phyloP scores from a whole-genome alignment of 1,140 invertebrate genomes.

The Archivesica marissinica region DNA sequence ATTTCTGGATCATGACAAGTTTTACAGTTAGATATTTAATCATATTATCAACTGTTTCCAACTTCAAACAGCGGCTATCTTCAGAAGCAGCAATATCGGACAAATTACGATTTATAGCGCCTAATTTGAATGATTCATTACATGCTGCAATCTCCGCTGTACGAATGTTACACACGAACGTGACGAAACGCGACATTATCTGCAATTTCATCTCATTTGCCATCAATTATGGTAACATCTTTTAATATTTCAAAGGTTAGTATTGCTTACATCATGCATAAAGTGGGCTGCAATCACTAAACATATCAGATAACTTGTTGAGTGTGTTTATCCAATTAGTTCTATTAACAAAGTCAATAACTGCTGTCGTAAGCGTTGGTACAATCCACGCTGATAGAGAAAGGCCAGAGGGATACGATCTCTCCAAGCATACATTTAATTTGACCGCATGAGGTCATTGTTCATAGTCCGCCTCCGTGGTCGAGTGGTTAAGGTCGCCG shows the following conservation, averaged over 20 bases:
- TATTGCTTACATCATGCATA: slow-evolving; percentile 38
- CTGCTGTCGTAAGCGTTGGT: background rate
- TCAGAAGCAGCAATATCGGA: slow-evolving; percentile 1
- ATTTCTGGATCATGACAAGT: slow-evolving; percentile 5
- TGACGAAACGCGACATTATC: slow-evolving; percentile 34
- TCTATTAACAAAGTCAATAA: slow-evolving; percentile 33
- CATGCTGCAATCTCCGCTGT: background rate
- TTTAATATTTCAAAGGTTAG: slow-evolving; percentile 30
- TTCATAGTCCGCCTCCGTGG: too few relatives aligned
- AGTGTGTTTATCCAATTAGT: slow-evolving; percentile 53
- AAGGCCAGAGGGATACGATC: background rate
- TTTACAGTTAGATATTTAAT: slow-evolving; percentile 34
- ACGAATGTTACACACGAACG: slow-evolving; percentile 15
- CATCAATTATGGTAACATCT: slow-evolving; percentile 49
- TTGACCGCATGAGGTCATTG: slow-evolving; percentile 43
- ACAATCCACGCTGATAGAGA: slow-evolving; percentile 37
- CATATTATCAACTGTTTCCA: slow-evolving; percentile 10
- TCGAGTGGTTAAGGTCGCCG: too few relatives aligned
- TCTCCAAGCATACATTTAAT: too few relatives aligned
- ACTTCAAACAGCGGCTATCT: slow-evolving; percentile 14
- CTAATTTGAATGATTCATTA: slow-evolving; percentile 31
- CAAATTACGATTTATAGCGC: slow-evolving; percentile 19
- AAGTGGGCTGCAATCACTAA: slow-evolving; percentile 6
- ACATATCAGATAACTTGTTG: slow-evolving; percentile 23
- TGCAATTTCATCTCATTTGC: slow-evolving; percentile 47